These are phyloP conservation scores for Rhagium mordax DNA, from an alignment of 2,888 invertebrate species.

Conservation along the genomic window DNA sequence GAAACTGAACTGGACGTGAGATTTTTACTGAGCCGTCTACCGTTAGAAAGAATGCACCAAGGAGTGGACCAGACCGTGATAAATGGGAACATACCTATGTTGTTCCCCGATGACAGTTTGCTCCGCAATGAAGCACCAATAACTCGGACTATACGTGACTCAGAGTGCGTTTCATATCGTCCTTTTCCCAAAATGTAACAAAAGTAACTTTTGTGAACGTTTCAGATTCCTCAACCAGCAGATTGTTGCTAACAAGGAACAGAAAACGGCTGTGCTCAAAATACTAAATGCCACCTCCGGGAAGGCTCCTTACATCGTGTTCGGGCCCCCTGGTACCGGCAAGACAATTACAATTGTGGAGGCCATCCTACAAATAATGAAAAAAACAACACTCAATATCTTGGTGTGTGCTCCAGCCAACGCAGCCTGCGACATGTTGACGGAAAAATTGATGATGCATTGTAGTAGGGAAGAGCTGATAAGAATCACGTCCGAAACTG, in stretches of 20 bases:
- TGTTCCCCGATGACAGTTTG: slow-evolving; percentile 57
- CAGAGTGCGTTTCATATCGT: slow-evolving; percentile 47
- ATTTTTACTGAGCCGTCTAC: slow-evolving; percentile 70
- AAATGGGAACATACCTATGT: slow-evolving; percentile 45
- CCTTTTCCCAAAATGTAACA: not conserved
- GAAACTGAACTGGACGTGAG: slow-evolving; percentile 67
- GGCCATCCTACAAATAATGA: slow-evolving; percentile 73
- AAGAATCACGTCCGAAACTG: slow-evolving; percentile 70
- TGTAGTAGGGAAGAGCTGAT: slow-evolving; percentile 64
- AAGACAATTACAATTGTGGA: slow-evolving; percentile 84
- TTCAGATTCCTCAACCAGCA: no score
- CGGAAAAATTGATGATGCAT: slow-evolving; percentile 64
- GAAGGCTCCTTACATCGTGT: slow-evolving; percentile 84
- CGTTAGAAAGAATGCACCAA: slow-evolving; percentile 70
- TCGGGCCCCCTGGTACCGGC: slow-evolving; percentile 90
- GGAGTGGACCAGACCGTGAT: slow-evolving; percentile 64
- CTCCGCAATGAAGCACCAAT: not conserved
- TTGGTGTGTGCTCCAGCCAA: slow-evolving; percentile 81
- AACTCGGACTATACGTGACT: slow-evolving; percentile 19
- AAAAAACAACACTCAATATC: slow-evolving; percentile 69
- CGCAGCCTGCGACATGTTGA: slow-evolving; percentile 80
- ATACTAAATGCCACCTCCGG: slow-evolving; percentile 77
- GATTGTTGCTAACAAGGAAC: slow-evolving; percentile 74
- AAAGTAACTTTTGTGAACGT: no score
- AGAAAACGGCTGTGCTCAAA: slow-evolving; percentile 78